Base-by-base conservation (phyloP, 92 coral and sea anemone genomes). In the Siderastrea radians region DNA sequence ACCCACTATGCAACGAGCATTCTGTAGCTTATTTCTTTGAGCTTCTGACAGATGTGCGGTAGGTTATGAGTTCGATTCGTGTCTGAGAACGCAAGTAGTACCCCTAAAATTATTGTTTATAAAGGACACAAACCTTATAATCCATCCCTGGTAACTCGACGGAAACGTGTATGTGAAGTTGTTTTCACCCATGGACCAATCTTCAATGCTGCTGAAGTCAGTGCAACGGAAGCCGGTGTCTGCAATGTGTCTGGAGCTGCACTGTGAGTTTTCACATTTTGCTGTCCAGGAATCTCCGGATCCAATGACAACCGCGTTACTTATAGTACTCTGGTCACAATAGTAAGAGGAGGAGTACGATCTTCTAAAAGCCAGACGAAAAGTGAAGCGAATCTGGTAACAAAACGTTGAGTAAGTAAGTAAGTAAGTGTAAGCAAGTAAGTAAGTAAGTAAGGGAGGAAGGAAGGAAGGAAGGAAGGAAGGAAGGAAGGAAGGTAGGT, bases 131-230 rank as follows among this genome's bases (percentile, higher is more conserved):
- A 66, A 88, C 92, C 88, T 6, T 17, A 88, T 59, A 6, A 1
- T 15, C 88, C 88, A 88, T 47, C 60, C 13, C 17, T 53, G 5
- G 43, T 68, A 58, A 49, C 17, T 49, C 14, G 48, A 50, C 7
- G 86, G 70, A 53, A 90, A 84, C 6, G 60, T 51, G 58, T 77
- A 69, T 7, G 69, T 79, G 53, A 90, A 90, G 19, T 59, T 84
- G 52, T 90, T 90, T 59, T 85, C 92, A 2, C 94, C 94, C 80
- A 76, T 74, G 6, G 94, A 82, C 94, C 94, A 91, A 66, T 91
- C 94, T 63, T 91, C 94, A 12, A 26, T 43, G 2, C 54, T 64
- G 57, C 94, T 91, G 68, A 54, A 87, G 71, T 87, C 92, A 26
- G 94, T 91, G 71, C 94, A 91, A 17, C 4, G 84, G 54, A 75